A percentile compares a stretch with the other conserved stretches of the same genome.
Conservation (phyloP, 2,888 invertebrate genomes). For the Syritta pipiens region DNA sequence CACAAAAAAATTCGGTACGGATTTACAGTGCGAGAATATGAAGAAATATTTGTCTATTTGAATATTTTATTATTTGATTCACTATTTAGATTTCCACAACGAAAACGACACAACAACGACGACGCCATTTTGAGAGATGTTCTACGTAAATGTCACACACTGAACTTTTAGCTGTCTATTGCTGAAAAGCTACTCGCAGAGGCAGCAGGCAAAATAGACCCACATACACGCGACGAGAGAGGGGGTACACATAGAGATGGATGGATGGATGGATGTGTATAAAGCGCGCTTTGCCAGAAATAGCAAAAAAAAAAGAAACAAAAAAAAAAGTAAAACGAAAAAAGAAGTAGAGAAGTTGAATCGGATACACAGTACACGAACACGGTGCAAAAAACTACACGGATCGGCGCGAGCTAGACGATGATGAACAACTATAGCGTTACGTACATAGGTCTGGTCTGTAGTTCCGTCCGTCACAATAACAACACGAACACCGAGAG, state of each 20-base stretch:
- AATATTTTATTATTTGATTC: conserved; percentile 39
- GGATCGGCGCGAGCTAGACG: conserved; percentile 47
- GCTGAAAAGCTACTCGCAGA: conserved; percentile 63
- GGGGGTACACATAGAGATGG: conserved; percentile 43
- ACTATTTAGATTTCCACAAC: conserved; percentile 58
- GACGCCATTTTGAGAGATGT: conserved; percentile 69
- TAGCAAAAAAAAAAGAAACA: conserved; percentile 52
- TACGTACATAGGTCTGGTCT: no score
- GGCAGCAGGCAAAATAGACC: conserved; percentile 46
- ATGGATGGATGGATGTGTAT: conserved; percentile 39
- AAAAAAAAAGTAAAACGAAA: background rate
- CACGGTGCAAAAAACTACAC: background rate
- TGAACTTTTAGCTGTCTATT: conserved; percentile 69
- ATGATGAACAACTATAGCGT: no score
- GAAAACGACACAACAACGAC: conserved; percentile 64
- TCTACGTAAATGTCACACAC: conserved; percentile 69
- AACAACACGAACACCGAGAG: background rate
- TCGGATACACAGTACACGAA: conserved; percentile 48
- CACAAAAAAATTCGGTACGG: background rate
- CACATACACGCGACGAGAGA: conserved; percentile 19
- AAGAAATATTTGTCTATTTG: conserved; percentile 11
- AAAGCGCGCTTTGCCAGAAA: conserved; percentile 66
- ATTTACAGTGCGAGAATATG: background rate
- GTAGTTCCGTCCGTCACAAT: conserved; percentile 1
- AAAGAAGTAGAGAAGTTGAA: conserved; percentile 56